Percentiles rank a stretch among this genome's conserved stretches.
phyloP scores from a whole-genome alignment of 2,113 vertebrate species.

The Callaeas wilsoni region DNA sequence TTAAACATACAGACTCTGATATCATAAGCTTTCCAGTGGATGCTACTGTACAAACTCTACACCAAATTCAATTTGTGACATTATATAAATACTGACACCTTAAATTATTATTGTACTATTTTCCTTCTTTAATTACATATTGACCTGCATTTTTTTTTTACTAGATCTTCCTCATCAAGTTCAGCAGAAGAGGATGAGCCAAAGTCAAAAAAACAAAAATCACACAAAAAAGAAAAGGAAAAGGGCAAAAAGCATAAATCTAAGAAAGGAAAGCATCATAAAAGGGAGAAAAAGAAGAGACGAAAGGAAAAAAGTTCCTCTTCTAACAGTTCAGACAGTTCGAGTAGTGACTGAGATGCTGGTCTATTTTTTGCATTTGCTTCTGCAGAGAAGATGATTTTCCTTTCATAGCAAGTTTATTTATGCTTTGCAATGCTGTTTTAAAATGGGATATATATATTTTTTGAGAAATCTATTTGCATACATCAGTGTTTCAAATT shows the following conservation, averaged over 20 bases:
- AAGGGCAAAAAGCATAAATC: constrained; percentile 82
- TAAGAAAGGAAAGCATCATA: constrained; percentile 81
- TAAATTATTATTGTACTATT: neutral
- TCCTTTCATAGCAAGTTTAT: neutral
- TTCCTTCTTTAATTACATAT: neutral
- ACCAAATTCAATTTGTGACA: neutral
- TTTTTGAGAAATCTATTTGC: constrained; percentile 3
- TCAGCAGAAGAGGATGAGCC: constrained; percentile 74
- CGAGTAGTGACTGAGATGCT: constrained; percentile 78
- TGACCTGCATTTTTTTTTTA: neutral
- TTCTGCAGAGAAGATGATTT: neutral
- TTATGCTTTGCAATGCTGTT: constrained; percentile 27
- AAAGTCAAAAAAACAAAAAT: constrained; percentile 89
- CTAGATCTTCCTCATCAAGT: constrained; percentile 81
- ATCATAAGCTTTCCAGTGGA: neutral
- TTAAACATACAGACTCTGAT: neutral
- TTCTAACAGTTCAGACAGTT: constrained; percentile 78
- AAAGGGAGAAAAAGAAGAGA: constrained; percentile 82
- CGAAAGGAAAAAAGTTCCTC: constrained; percentile 75
- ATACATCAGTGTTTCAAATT: neutral
- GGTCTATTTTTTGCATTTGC: neutral
- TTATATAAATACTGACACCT: neutral
- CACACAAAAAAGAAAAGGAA: constrained; percentile 89
- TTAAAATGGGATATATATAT: neutral
- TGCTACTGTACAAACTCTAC: neutral